Base-by-base conservation (phyloP, 2,797 vertebrate genomes). In the Lacerta agilis region DNA sequence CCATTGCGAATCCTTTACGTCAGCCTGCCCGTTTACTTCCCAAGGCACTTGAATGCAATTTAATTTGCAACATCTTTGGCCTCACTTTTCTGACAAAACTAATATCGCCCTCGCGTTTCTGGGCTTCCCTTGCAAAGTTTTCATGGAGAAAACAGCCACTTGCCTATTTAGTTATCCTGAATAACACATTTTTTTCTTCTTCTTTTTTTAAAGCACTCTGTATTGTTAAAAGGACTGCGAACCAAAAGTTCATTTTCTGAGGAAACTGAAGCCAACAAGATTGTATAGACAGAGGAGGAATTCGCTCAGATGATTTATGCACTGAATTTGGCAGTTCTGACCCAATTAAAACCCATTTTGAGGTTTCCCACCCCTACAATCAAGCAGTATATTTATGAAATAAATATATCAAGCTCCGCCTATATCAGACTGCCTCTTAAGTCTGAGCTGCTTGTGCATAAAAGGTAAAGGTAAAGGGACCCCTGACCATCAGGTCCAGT, bases 1-100 rank as follows among this genome's bases (percentile, higher is more conserved):
- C 89, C 86, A 87, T 87, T 90, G 75, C 86, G 38, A 90, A 87
- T 90, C 86, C 43, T 90, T 87, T 76, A 87, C 77, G 7, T 87
- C 82, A 84, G 41, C 58, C 58, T 45, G 76, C 41, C 77, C 86
- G 55, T 81, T 87, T 80, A 55, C 82, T 81, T 85, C 81, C 71
- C 69, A 84, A 81, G 75, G 43, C 45, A 58, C 67, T 84, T 85
- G 71, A 69, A 76, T 43, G 33, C 71, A 83, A 79, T 87, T 87
- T 84, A 80, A 90, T 89, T 89, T 89, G 88, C 58, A 85, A 85
- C 78, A 36, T 83, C 77, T 75, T 83, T 67, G 81, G 71, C n/a
- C 77, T 80, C 61, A 55, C 61, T 78, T 76, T 90, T 69, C 78
- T 58, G 27, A 69, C 71, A 76, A 89, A 86, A 78, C 36, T 33